These are phyloP conservation scores for Telmatherina bonti DNA, from an alignment of 2,797 vertebrate genomes.

Conservation along the genomic window DNA sequence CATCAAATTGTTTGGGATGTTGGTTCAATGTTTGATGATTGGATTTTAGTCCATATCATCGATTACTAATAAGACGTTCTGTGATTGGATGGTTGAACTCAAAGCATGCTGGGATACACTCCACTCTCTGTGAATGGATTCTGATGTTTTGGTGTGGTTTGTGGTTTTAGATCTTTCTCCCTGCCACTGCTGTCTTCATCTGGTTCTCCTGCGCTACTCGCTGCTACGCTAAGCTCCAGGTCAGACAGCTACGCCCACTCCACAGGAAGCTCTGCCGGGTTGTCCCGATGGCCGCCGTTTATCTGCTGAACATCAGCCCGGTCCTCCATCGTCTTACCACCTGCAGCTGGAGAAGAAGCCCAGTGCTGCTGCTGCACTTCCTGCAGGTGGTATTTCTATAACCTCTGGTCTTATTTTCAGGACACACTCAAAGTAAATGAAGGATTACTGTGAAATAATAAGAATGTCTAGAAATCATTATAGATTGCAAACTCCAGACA, in stretches of 20 bases:
- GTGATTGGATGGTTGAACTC: too few relatives aligned
- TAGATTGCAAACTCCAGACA: too few relatives aligned
- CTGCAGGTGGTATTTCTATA: conserved; percentile 78
- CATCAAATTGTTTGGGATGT: too few relatives aligned
- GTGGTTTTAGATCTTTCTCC: conserved; percentile 82
- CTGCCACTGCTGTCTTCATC: conserved; percentile 85
- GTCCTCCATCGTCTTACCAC: conserved; percentile 85
- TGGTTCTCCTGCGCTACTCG: conserved; percentile 89
- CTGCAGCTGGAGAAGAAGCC: conserved; percentile 79
- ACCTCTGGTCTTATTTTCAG: background rate
- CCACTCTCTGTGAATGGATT: background rate
- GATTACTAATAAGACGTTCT: too few relatives aligned
- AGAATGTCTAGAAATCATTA: too few relatives aligned
- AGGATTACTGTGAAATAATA: too few relatives aligned
- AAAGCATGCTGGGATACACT: too few relatives aligned
- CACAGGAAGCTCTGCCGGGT: conserved; percentile 89
- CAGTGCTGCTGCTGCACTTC: conserved; percentile 85
- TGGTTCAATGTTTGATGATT: too few relatives aligned
- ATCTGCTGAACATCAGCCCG: conserved; percentile 88
- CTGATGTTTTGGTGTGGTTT: background rate
- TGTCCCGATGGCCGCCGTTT: conserved; percentile 85
- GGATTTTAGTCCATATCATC: too few relatives aligned
- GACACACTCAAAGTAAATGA: too few relatives aligned
- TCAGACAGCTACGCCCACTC: conserved; percentile 84
- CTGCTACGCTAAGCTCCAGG: conserved; percentile 88